Conservation (phyloP, 2,113 vertebrate species). For the Salvelinus alpinus region DNA sequence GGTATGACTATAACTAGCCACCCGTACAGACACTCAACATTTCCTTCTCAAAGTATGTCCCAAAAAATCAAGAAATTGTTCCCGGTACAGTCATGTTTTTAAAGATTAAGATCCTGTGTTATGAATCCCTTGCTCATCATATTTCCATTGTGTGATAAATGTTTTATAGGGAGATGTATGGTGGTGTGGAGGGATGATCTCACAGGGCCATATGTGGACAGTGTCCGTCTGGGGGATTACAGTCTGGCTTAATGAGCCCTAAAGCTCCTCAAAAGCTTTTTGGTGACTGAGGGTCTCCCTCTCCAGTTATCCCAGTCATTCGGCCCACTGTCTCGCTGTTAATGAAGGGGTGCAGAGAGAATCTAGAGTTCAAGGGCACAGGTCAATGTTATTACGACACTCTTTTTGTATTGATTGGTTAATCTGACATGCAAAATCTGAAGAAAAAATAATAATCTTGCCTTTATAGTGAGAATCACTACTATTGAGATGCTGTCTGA, state of each 20-base stretch:
- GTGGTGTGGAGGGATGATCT: conserved; percentile 48
- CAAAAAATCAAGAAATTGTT: too few relatives aligned
- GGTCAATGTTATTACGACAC: conserved; percentile 7
- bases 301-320: background rate
- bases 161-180: conserved; percentile 19
- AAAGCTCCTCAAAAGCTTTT: conserved; percentile 65
- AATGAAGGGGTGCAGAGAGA: background rate
- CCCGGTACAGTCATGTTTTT: background rate
- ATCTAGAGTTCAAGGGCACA: conserved; percentile 23
- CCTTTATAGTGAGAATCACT: too few relatives aligned
- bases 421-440: background rate
- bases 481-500: too few relatives aligned
- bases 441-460: too few relatives aligned
- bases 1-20: background rate
- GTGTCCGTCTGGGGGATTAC: conserved; percentile 64
- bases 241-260: conserved; percentile 55
- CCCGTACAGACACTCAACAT: background rate
- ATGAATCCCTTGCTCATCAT: conserved; percentile 2
- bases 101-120: background rate
- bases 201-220: conserved; percentile 65
- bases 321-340: background rate
- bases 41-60: too few relatives aligned
- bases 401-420: background rate
- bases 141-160: conserved; percentile 16
- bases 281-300: conserved; percentile 47